Evolutionary conservation across 2,113 vertebrate species (phyloP).

Genomic region (Serilophus lunatus): DNA sequence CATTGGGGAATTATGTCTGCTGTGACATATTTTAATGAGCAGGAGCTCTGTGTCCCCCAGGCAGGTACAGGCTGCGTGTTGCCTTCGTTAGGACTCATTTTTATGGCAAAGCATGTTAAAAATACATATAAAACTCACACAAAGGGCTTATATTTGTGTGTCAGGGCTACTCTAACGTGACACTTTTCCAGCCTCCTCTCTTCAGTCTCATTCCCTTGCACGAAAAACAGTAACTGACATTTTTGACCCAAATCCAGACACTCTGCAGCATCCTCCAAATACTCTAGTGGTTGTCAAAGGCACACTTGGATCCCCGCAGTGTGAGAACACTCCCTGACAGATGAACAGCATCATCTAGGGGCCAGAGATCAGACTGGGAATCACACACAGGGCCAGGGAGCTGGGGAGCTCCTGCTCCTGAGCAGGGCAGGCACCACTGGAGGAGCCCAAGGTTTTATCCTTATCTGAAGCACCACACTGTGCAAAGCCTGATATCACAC

Average conservation of each 20-base stretch:
- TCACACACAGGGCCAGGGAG: fast-evolving
- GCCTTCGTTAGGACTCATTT: conserved; percentile 41
- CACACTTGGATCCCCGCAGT: fast-evolving
- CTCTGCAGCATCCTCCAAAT: not conserved
- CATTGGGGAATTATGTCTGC: not conserved
- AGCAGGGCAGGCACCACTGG: fast-evolving
- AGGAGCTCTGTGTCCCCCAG: not conserved
- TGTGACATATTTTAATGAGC: conserved; percentile 48
- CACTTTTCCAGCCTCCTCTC: not conserved
- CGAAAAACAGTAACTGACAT: not conserved
- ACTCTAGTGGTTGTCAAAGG: not conserved
- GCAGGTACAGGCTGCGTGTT: not conserved
- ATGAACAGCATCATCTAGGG: conserved; percentile 20
- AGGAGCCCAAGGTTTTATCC: not conserved
- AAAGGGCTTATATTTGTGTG: not conserved
- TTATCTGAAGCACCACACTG: fast-evolving
- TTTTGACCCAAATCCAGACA: not conserved
- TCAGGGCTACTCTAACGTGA: not conserved
- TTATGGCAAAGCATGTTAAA: conserved; percentile 35
- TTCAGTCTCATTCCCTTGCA: not conserved
- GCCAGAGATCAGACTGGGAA: not conserved
- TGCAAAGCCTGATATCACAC: fast-evolving
- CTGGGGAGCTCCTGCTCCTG: fast-evolving
- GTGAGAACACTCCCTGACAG: not conserved
- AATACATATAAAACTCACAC: not conserved